Base-by-base conservation (phyloP, 2,113 vertebrate genomes). In the Microcebus murinus region DNA sequence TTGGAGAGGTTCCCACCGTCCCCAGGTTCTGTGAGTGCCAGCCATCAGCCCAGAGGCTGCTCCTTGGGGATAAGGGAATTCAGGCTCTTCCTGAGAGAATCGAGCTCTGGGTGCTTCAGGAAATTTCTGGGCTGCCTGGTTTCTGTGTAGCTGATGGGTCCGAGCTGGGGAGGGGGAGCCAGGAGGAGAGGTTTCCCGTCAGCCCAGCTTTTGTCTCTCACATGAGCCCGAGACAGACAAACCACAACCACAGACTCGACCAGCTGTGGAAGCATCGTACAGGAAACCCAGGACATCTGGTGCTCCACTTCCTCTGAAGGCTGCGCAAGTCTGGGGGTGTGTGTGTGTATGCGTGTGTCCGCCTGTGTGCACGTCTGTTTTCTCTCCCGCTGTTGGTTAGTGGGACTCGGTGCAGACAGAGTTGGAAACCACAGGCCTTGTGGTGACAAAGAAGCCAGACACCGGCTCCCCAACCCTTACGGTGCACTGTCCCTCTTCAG, bases 281-380 rank as follows among this genome's bases (percentile, higher is more conserved):
- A 97, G 97, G 98, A 97, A 97, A 97, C 96, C 36, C 96, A 96
- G 97, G 98, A 97, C 98, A 98, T 97, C 98, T 98, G 98, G 96
- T 73, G 96, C 96, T 95, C 84, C 79, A 84, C 98, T 98, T 98
- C 98, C 98, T 96, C 96, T 71, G 8, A 27, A 88, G 83, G 90
- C 65, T 73, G 42, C 50, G 52, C 79, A 8, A 55, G 96, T 87
- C 87, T 80, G 97, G 76, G 81, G 0, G 94, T 23, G 17, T 17
- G 13, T 48, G 17, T 11, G 65, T 7, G 34, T 39, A 2, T 85
- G 94, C 63, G 89, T 83, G 90, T 79, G 92, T 90, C 92, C 1
- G 86, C 77, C 73, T 77, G 77, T 11, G 68, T 50, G 71, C 84
- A 61, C 1, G 93, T 88, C 95, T 97, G 86, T 61, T 84, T 85